phyloP scores from a whole-genome alignment of 2,113 vertebrate species.

The Dryoscopus gambensis region DNA sequence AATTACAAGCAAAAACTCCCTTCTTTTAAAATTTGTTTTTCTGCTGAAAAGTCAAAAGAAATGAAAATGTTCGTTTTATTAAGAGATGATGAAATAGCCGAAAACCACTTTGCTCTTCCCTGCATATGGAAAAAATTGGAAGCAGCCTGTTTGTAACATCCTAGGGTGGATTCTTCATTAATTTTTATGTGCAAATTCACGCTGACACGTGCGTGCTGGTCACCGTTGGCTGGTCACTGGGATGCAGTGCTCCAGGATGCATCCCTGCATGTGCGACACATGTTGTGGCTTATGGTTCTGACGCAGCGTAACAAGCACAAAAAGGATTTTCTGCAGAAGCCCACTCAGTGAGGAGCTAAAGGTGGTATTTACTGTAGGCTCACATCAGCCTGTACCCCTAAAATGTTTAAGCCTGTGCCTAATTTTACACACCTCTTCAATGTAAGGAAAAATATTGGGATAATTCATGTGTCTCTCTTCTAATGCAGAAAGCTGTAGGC shows the following conservation, averaged over 20 bases:
- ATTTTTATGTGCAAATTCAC: background rate
- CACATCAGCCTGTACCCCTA: background rate
- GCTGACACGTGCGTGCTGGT: fast-evolving
- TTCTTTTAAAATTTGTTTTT: background rate
- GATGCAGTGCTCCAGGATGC: background rate
- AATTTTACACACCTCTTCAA: background rate
- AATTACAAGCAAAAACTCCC: background rate
- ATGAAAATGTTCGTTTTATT: background rate
- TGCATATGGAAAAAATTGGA: background rate
- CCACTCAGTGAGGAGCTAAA: background rate
- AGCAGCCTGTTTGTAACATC: background rate
- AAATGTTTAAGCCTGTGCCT: background rate
- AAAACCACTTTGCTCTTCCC: background rate
- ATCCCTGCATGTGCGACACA: background rate
- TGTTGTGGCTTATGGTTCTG: background rate
- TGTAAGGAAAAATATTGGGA: background rate
- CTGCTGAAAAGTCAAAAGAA: background rate
- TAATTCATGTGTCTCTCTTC: background rate
- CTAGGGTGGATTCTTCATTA: background rate
- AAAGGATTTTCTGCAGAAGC: background rate
- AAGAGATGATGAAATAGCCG: background rate
- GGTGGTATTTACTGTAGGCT: background rate
- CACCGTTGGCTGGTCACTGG: background rate
- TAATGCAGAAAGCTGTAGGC: background rate
- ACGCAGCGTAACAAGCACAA: background rate